phyloP scores from a whole-genome alignment of 2,888 invertebrate genomes.

The Alentia gelatinosa region DNA sequence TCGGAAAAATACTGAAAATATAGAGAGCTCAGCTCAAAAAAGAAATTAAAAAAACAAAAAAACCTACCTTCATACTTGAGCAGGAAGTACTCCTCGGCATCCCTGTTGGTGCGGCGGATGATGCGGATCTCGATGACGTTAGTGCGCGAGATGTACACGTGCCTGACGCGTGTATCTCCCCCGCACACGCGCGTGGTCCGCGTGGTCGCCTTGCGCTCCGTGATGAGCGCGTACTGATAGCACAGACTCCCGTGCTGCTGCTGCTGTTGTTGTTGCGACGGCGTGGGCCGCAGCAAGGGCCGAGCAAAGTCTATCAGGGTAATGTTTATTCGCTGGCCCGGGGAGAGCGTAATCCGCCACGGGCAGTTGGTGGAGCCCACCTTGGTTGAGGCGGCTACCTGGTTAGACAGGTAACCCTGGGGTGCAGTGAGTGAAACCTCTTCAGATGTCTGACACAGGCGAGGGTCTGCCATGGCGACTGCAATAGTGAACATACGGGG shows the following conservation, averaged over 20 bases:
- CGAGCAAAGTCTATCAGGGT: constrained; percentile 43
- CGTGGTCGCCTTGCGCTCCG: constrained; percentile 27
- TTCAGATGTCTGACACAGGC: not conserved
- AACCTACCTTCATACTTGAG: constrained; percentile 38
- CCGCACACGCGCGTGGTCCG: constrained; percentile 52
- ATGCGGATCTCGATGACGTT: constrained; percentile 53
- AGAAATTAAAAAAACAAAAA: too few species aligned
- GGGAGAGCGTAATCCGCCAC: constrained; percentile 13
- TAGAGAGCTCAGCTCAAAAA: too few species aligned
- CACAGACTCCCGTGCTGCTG: constrained; percentile 5
- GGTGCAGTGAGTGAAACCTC: not conserved
- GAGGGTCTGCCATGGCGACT: constrained; percentile 28
- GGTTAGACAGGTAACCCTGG: constrained; percentile 11
- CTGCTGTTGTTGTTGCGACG: not conserved
- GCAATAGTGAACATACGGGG: not conserved
- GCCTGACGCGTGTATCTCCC: constrained; percentile 30
- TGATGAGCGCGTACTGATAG: constrained; percentile 44
- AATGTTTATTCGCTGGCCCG: constrained; percentile 27
- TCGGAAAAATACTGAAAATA: too few species aligned
- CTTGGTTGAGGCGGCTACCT: not conserved
- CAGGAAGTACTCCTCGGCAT: constrained; percentile 44
- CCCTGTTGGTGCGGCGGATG: not conserved
- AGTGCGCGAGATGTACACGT: constrained; percentile 46
- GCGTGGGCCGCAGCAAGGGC: not conserved
- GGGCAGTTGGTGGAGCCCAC: constrained; percentile 42